Percentiles rank a stretch among this genome's conserved stretches.
Evolutionary conservation across 1,140 invertebrate species (phyloP).

Genomic region (Brachionus rotundiformis): DNA sequence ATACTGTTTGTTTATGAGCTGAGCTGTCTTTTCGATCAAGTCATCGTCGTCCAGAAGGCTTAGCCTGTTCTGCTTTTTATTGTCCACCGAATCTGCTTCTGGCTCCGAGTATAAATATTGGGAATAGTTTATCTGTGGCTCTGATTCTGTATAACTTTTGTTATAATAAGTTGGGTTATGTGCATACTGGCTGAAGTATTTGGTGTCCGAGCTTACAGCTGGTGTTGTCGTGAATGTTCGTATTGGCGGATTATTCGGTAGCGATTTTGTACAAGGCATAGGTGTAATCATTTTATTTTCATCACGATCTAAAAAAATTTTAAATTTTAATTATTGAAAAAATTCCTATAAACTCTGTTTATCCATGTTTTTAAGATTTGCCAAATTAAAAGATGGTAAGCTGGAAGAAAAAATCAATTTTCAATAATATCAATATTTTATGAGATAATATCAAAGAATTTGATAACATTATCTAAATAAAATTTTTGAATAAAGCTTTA

Average conservation of each 20-base stretch:
- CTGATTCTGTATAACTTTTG: not conserved
- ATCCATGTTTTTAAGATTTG: too few relatives aligned
- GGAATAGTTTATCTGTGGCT: not conserved
- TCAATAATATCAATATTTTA: too few relatives aligned
- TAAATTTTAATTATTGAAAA: not conserved
- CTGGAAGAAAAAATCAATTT: too few relatives aligned
- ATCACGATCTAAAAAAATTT: not conserved
- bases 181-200: not conserved
- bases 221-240: not conserved
- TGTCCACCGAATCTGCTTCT: not conserved
- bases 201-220: not conserved
- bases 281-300: not conserved
- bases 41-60: not conserved
- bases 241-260: not conserved
- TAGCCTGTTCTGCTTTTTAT: not conserved
- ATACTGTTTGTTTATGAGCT: conserved; percentile 13
- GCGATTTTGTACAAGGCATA: not conserved
- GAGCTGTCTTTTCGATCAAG: conserved; percentile 7
- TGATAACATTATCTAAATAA: too few relatives aligned
- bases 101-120: conserved; percentile 1
- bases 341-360: too few relatives aligned
- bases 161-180: not conserved
- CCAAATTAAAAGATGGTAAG: too few relatives aligned
- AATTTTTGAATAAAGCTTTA: too few relatives aligned
- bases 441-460: too few relatives aligned